phyloP scores from a whole-genome alignment of 2,113 vertebrate species.

The Apaloderma vittatum region DNA sequence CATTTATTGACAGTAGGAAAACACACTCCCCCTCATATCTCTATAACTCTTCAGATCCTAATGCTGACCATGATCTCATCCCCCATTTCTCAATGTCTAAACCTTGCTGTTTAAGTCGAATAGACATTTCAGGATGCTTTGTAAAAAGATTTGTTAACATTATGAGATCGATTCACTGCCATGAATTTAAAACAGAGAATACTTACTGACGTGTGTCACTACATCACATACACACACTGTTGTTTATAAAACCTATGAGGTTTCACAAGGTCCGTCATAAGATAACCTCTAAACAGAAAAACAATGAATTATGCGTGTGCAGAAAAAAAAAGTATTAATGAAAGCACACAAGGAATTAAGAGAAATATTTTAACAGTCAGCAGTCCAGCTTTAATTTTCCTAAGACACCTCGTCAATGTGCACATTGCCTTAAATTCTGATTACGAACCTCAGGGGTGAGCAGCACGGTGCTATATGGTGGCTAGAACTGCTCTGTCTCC shows the following conservation, averaged over 20 bases:
- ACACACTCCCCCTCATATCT: conserved; percentile 57
- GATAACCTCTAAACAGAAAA: conserved; percentile 45
- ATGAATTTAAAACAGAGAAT: conserved; percentile 69
- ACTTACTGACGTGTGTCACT: conserved; percentile 33
- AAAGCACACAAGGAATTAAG: neutral
- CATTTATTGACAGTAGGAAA: conserved; percentile 66
- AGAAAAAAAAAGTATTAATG: neutral
- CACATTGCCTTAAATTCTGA: neutral
- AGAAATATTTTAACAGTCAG: neutral
- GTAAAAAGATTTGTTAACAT: conserved; percentile 73
- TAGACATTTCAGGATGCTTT: conserved; percentile 59
- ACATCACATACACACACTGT: conserved; percentile 14
- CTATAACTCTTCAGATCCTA: conserved; percentile 55
- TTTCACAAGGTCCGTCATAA: conserved; percentile 25
- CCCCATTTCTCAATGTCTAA: conserved; percentile 58
- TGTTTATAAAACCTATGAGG: conserved; percentile 41
- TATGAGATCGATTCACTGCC: conserved; percentile 60
- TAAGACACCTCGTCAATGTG: neutral
- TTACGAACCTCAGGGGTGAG: neutral
- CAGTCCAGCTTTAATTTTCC: neutral
- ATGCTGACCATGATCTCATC: conserved; percentile 67
- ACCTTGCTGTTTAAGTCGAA: conserved; percentile 28
- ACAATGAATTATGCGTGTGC: neutral
- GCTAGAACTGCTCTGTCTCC: neutral
- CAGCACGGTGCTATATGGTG: fast-evolving